Evolutionary conservation across 1,140 invertebrate genomes (phyloP).

Genomic region (Drosophila sp.): DNA sequence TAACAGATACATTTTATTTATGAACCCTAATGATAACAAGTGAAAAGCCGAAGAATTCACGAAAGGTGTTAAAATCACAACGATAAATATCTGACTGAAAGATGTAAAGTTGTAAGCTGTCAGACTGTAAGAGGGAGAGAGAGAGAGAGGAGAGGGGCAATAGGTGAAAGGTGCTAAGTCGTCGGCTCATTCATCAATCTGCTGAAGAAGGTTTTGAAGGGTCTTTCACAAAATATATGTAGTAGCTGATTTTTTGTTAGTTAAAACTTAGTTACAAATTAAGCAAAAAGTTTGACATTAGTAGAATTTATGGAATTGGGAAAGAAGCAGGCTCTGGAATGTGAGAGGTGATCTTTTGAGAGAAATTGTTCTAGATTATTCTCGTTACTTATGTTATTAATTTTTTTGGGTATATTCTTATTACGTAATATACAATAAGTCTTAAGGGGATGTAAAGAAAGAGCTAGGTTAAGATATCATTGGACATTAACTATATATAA

Average conservation of each 20-base stretch:
- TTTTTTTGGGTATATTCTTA: too few species aligned
- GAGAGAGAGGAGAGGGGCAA: too few species aligned
- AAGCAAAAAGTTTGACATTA: not conserved
- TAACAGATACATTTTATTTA: slow-evolving; percentile 4
- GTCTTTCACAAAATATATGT: not conserved
- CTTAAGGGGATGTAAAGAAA: too few species aligned
- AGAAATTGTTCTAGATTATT: not conserved
- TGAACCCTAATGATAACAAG: not conserved
- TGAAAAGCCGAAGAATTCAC: not conserved
- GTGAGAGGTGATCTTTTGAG: not conserved
- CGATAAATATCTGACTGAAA: not conserved
- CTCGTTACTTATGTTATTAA: too few species aligned
- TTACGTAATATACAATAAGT: too few species aligned
- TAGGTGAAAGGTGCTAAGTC: slow-evolving; percentile 44
- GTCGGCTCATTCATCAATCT: not conserved
- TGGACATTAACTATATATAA: too few species aligned
- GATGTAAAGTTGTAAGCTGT: slow-evolving; percentile 16
- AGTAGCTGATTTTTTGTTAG: not conserved
- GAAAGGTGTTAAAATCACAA: slow-evolving; percentile 29
- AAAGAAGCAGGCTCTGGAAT: not conserved
- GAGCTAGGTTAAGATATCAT: too few species aligned
- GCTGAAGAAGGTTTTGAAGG: slow-evolving; percentile 8
- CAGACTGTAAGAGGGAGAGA: slow-evolving; percentile 18
- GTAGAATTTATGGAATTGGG: slow-evolving; percentile 1
- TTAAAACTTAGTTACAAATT: not conserved